Evolutionary conservation across 2,888 invertebrate genomes (phyloP), one percentile per base, ranked within the genome.

Genomic region (Syrphus vitripennis): DNA sequence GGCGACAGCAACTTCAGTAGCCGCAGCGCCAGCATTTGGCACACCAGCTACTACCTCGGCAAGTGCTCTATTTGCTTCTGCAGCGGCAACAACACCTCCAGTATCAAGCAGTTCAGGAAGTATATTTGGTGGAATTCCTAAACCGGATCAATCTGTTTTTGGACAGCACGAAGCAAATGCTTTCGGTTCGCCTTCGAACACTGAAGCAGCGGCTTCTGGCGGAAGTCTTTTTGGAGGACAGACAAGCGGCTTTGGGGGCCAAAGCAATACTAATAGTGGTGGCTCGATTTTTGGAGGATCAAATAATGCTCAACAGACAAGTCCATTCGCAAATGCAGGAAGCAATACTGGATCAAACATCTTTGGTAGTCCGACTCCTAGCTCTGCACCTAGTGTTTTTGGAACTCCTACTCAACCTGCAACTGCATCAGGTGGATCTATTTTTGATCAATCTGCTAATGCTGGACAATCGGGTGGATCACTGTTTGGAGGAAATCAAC

Each of bases 91-190:
- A 21, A 42, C 76, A 4, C 70, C 88, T 1, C 26, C 87, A 10
- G 57, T 57, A 7, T 74, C 88, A 0, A 16, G 45, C 2, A 55
- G 24, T 31, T 65, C 88, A 14, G 88, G 88, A 7, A 90, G 88
- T 55, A 88, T 91, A 26, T 92, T 92, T 63, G 90, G 90, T 2
- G 90, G 89, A 53, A 90, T 91, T 19, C 91, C 92, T 0, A 92
- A 92, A 82, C 90, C 92, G 3, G 91, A 91, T 29, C 89, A 89
- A 29, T 89, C 90, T 0, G 89, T 90, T 2, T 92, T 92, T 77
- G 78, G 67, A 9, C 77, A 82, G 19, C 1, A 69, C 3, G 84
- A 84, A 1, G 59, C 59, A 3, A 84, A 57, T 16, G 31, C 69
- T 37, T 84, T 84, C 3, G 61, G 55, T 2, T 31, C 69, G 3